phyloP scores from a whole-genome alignment of 2,113 vertebrate genomes.

The Trogon melanurus region DNA sequence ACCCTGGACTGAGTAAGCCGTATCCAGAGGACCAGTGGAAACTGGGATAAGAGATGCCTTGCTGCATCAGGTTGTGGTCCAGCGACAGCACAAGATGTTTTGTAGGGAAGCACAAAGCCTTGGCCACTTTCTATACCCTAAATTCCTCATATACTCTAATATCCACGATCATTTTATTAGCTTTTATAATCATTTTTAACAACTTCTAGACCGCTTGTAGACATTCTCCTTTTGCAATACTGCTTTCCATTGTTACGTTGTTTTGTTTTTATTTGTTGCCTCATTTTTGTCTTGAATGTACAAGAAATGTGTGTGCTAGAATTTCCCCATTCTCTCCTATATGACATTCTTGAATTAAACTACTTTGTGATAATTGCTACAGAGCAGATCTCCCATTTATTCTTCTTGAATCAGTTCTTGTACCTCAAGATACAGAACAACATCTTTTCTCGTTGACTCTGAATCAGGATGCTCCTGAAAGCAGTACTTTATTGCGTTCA shows the following conservation, averaged over 20 bases:
- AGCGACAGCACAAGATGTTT: background rate
- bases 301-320: background rate
- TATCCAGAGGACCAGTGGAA: background rate
- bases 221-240: background rate
- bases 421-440: background rate
- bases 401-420: background rate
- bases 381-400: background rate
- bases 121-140: background rate
- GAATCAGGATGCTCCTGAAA: background rate
- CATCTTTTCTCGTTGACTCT: background rate
- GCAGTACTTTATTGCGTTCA: background rate
- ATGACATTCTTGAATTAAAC: background rate
- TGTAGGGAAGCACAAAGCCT: background rate
- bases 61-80: background rate
- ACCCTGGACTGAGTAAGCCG: background rate
- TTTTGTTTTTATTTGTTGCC: background rate
- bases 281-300: background rate
- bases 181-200: background rate
- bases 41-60: background rate
- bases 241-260: fast-evolving
- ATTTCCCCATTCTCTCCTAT: background rate
- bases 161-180: background rate
- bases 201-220: background rate
- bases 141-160: background rate
- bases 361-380: background rate